phyloP scores from a whole-genome alignment of 2,113 vertebrate species.

The Phoxinus phoxinus region DNA sequence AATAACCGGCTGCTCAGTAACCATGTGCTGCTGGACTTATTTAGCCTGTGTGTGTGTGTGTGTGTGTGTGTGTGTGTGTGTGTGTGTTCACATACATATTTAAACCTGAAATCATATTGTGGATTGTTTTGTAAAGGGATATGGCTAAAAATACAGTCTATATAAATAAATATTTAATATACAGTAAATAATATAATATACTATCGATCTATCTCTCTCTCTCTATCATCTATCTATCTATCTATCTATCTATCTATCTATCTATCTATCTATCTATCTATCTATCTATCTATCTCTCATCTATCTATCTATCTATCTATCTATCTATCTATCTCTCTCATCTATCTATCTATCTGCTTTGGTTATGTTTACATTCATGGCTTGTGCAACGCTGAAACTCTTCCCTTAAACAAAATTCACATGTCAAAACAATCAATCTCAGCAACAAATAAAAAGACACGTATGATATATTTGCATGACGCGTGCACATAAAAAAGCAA shows the following conservation, averaged over 20 bases:
- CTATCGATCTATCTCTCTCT: too few species aligned
- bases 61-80: not conserved
- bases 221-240: too few species aligned
- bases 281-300: too few species aligned
- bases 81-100: not conserved
- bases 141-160: too few species aligned
- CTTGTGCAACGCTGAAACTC: not conserved
- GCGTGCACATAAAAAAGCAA: not conserved
- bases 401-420: not conserved
- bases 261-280: too few species aligned
- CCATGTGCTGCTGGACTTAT: conserved; percentile 39
- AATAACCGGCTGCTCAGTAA: conserved; percentile 58
- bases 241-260: too few species aligned
- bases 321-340: not conserved
- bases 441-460: not conserved
- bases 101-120: not conserved
- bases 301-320: too few species aligned
- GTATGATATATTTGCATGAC: not conserved
- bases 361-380: not conserved
- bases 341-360: not conserved
- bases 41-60: conserved; percentile 47
- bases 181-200: not conserved
- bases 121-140: too few species aligned
- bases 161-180: not conserved
- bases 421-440: not conserved